A percentile compares a stretch with the other conserved stretches of the same genome.
Evolutionary conservation across 2,113 vertebrate genomes (phyloP).

Genomic region (Myiozetetes cayanensis): DNA sequence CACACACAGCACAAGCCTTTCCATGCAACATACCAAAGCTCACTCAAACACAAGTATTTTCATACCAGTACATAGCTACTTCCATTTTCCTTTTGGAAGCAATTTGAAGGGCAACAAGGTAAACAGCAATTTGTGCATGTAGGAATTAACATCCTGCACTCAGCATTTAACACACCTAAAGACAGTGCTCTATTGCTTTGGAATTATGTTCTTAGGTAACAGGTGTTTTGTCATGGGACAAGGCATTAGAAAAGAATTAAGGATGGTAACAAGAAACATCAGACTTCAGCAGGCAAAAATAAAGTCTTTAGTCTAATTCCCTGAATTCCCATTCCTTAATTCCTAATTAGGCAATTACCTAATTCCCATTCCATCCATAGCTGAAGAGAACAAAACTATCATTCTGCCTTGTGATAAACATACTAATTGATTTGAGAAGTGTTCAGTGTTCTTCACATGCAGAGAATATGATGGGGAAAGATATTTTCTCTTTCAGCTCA

Average conservation of each 20-base stretch:
- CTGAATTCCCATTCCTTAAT: not conserved
- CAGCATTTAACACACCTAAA: not conserved
- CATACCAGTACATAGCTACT: not conserved
- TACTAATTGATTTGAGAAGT: not conserved
- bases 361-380: not conserved
- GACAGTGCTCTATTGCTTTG: not conserved
- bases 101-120: not conserved
- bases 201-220: not conserved
- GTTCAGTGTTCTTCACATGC: not conserved
- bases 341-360: constrained; percentile 21
- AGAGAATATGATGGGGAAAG: not conserved
- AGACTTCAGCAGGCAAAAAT: constrained; percentile 1
- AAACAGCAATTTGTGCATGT: not conserved
- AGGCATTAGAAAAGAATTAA: constrained; percentile 22
- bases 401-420: not conserved
- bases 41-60: not conserved
- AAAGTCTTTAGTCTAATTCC: not conserved
- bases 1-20: not conserved
- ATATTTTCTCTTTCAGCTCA: not conserved
- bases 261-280: not conserved
- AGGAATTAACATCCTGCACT: not conserved
- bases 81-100: not conserved
- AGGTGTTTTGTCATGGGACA: constrained; percentile 42
- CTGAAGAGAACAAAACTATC: not conserved
- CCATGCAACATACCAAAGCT: not conserved